A percentile compares a stretch with the other conserved stretches of the same genome.
Evolutionary conservation across 2,113 vertebrate species (phyloP).

Genomic region (Pelodiscus sinensis): DNA sequence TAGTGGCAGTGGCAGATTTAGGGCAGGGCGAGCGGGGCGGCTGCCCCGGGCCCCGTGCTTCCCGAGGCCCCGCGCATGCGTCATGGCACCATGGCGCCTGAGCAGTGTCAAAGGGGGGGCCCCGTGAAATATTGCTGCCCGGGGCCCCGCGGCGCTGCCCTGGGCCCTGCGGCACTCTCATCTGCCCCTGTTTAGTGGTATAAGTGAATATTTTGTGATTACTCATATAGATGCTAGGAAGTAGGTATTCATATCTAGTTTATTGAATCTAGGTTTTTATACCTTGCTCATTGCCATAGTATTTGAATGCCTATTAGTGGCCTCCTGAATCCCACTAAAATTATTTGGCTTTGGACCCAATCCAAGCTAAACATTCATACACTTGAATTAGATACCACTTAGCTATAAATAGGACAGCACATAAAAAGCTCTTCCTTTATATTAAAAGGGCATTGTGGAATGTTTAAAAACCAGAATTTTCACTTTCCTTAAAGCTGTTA

Average conservation of each 20-base stretch:
- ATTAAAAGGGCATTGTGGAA: background rate
- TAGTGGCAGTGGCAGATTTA: too few species aligned
- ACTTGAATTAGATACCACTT: background rate
- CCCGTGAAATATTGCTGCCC: too few species aligned
- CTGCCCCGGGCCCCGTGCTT: too few species aligned
- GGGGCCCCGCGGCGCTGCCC: too few species aligned
- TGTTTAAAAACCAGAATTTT: background rate
- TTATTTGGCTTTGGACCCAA: background rate
- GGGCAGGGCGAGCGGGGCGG: too few species aligned
- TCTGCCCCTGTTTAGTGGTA: background rate
- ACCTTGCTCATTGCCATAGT: background rate
- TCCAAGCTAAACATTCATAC: background rate
- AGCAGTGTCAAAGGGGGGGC: too few species aligned
- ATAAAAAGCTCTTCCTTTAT: fast-evolving
- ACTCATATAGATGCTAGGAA: background rate
- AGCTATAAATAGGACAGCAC: background rate
- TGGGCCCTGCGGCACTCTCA: too few species aligned
- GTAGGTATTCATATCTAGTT: background rate
- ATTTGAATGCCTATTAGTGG: background rate
- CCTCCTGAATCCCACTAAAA: background rate
- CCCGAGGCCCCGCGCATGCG: too few species aligned
- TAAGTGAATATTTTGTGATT: background rate
- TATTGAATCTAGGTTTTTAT: background rate
- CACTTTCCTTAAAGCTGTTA: background rate
- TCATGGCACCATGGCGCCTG: too few species aligned